A percentile compares a stretch with the other conserved stretches of the same genome.
These are phyloP conservation scores for Diachasmimorpha longicaudata DNA, from an alignment of 1,140 invertebrate genomes.

Conservation along the genomic window DNA sequence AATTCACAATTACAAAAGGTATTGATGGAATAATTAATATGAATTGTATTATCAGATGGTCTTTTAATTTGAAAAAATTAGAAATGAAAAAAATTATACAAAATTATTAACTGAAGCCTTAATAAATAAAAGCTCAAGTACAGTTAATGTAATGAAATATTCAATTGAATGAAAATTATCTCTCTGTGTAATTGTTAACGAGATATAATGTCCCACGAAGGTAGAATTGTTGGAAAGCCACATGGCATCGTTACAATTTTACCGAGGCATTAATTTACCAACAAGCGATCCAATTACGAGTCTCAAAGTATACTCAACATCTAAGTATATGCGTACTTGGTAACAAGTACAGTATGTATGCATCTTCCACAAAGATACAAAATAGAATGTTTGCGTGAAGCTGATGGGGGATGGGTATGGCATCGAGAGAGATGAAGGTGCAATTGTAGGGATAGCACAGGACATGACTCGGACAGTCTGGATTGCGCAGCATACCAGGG, in stretches of 20 bases:
- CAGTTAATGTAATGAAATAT: no score
- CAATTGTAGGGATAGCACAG: background rate
- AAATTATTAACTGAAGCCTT: no score
- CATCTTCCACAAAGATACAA: background rate
- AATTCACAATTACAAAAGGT: no score
- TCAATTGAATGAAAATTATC: background rate
- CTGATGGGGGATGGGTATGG: background rate
- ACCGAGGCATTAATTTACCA: background rate
- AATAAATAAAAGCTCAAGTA: no score
- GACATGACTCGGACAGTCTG: background rate
- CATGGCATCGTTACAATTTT: background rate
- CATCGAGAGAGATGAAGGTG: background rate
- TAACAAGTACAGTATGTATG: background rate
- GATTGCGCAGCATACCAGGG: background rate
- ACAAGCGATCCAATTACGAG: conserved; percentile 8
- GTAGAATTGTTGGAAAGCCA: background rate
- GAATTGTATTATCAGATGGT: no score
- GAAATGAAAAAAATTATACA: no score
- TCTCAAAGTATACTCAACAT: background rate
- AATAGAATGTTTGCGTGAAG: background rate
- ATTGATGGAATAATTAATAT: no score
- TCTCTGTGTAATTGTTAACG: background rate
- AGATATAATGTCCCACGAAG: background rate
- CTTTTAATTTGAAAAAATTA: no score
- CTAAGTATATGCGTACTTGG: background rate